These are phyloP conservation scores for Benthosema pterotum DNA, from an alignment of 2,797 vertebrate species.

Conservation along the genomic window DNA sequence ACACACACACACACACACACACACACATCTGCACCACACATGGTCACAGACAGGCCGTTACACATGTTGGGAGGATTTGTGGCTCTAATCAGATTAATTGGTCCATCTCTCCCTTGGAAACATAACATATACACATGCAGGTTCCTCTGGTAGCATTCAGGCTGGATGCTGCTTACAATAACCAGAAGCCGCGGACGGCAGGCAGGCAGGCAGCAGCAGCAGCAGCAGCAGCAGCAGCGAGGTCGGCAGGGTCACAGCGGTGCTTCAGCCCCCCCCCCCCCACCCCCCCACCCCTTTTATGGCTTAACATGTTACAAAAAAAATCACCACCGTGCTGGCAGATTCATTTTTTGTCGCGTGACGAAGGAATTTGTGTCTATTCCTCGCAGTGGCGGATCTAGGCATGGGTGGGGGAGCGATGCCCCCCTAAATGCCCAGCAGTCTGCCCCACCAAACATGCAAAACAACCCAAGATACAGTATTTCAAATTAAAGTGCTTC, in stretches of 20 bases:
- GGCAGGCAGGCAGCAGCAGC: too few relatives aligned
- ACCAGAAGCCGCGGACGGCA: constrained; percentile 80
- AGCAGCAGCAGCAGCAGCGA: too few relatives aligned
- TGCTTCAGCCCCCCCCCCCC: too few relatives aligned
- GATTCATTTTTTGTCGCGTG: constrained; percentile 51
- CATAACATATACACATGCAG: constrained; percentile 67
- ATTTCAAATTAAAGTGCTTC: too few relatives aligned
- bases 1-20: constrained; percentile 53
- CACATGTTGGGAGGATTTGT: constrained; percentile 89
- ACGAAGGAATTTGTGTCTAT: constrained; percentile 55
- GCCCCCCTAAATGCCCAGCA: too few relatives aligned
- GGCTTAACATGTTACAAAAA: constrained; percentile 61
- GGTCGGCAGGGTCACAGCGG: constrained; percentile 68
- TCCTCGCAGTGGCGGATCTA: too few relatives aligned
- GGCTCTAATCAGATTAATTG: constrained; percentile 95
- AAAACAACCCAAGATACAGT: too few relatives aligned
- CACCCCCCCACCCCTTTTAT: constrained; percentile 63
- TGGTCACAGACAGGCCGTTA: constrained; percentile 82
- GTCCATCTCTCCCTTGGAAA: constrained; percentile 83
- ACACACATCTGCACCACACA: constrained; percentile 91
- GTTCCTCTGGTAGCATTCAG: constrained; percentile 73
- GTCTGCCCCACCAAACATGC: too few relatives aligned
- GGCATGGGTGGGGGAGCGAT: too few relatives aligned
- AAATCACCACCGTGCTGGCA: constrained; percentile 60
- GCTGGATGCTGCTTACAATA: constrained; percentile 73